Evolutionary conservation across 2,888 invertebrate species (phyloP).

Genomic region (Dicyrtoma fusca): DNA sequence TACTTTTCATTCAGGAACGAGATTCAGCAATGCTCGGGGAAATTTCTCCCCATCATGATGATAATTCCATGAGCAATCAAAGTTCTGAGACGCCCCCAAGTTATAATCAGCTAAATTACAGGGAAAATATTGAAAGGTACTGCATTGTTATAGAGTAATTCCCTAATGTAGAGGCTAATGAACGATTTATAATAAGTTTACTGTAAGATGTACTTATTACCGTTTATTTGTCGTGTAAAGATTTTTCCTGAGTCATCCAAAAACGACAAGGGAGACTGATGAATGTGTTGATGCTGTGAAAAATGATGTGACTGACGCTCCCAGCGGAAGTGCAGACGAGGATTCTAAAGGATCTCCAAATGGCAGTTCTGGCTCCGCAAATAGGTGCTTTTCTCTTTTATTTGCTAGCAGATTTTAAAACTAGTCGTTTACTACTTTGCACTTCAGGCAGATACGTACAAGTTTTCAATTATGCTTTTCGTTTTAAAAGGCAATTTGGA

Average conservation of each 20-base stretch:
- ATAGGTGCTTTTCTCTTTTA: slow-evolving; percentile 36
- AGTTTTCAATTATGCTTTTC: not conserved
- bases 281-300: slow-evolving; percentile 25
- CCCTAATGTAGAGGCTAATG: too few species aligned
- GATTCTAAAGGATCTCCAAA: slow-evolving; percentile 56
- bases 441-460: too few species aligned
- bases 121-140: slow-evolving; percentile 76
- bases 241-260: slow-evolving; percentile 71
- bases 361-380: slow-evolving; percentile 55
- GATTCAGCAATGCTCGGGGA: slow-evolving; percentile 82
- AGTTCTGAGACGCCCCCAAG: slow-evolving; percentile 79
- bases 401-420: too few species aligned
- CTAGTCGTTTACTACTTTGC: too few species aligned
- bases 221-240: slow-evolving; percentile 60
- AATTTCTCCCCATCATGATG: slow-evolving; percentile 82
- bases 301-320: slow-evolving; percentile 57
- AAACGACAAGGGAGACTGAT: slow-evolving; percentile 62
- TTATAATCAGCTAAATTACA: slow-evolving; percentile 83
- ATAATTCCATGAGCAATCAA: slow-evolving; percentile 73
- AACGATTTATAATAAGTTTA: too few species aligned
- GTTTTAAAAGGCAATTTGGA: slow-evolving; percentile 25
- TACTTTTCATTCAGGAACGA: slow-evolving; percentile 65
- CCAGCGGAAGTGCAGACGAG: slow-evolving; percentile 42
- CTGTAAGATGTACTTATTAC: slow-evolving; percentile 16
- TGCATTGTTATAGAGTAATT: slow-evolving; percentile 25